These are phyloP conservation scores for Syngnathus typhle DNA, from an alignment of 2,113 vertebrate species.

Conservation along the genomic window DNA sequence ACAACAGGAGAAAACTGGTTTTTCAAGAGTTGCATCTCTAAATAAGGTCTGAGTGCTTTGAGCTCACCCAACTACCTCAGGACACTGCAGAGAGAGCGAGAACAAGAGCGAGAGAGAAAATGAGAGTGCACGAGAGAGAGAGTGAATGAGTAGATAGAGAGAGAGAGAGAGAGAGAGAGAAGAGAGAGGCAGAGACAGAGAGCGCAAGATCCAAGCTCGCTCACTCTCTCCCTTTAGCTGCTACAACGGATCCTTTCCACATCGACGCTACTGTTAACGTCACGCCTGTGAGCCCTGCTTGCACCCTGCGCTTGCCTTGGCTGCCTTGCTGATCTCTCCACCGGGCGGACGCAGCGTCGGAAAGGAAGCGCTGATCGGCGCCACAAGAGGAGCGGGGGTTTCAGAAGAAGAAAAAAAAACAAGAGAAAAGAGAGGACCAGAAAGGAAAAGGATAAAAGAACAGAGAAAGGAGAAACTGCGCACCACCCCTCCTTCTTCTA, in stretches of 20 bases:
- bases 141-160: slow-evolving; percentile 8
- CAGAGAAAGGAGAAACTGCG: slow-evolving; percentile 55
- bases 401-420: neutral
- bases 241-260: slow-evolving; percentile 70
- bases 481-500: slow-evolving; percentile 52
- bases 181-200: slow-evolving; percentile 15
- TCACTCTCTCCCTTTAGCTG: slow-evolving; percentile 58
- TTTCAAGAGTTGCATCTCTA: slow-evolving; percentile 61
- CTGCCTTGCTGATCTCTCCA: slow-evolving; percentile 38
- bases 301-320: slow-evolving; percentile 46
- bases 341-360: slow-evolving; percentile 45
- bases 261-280: slow-evolving; percentile 65
- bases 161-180: slow-evolving; percentile 15
- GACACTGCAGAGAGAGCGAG: slow-evolving; percentile 58
- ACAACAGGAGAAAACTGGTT: slow-evolving; percentile 49
- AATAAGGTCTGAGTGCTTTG: slow-evolving; percentile 68
- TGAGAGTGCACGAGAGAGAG: slow-evolving; percentile 15
- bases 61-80: slow-evolving; percentile 70
- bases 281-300: slow-evolving; percentile 60
- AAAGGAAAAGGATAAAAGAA: slow-evolving; percentile 51
- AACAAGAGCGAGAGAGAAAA: slow-evolving; percentile 13
- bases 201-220: slow-evolving; percentile 30
- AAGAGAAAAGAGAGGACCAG: slow-evolving; percentile 38
- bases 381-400: slow-evolving; percentile 34
- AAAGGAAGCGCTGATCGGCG: slow-evolving; percentile 48